These are phyloP conservation scores for Antheraea yamamai DNA, from an alignment of 2,888 invertebrate species.

Conservation along the genomic window DNA sequence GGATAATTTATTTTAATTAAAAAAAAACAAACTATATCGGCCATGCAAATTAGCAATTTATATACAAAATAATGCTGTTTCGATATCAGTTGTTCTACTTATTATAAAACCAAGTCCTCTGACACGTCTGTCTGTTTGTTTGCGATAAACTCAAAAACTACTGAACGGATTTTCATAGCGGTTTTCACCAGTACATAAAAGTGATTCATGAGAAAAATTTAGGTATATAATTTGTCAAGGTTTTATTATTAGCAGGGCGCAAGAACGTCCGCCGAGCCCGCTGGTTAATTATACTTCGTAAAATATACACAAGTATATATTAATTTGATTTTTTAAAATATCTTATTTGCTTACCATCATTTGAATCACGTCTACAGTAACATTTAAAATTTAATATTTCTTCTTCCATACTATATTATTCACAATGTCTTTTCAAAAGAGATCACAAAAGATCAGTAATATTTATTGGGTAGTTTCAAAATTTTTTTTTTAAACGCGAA, in stretches of 20 bases:
- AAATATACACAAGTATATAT: background rate
- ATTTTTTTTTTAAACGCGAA: background rate
- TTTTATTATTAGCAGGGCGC: no score
- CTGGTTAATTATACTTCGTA: background rate
- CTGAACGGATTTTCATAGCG: no score
- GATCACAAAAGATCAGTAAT: background rate
- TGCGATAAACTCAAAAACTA: no score
- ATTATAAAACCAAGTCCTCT: no score
- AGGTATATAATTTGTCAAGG: no score
- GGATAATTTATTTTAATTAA: slow-evolving; percentile 1
- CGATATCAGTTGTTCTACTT: background rate
- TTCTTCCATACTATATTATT: background rate
- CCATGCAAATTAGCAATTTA: background rate
- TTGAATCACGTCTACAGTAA: background rate
- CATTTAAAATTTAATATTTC: slow-evolving; percentile 16
- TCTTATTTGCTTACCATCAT: slow-evolving; percentile 1
- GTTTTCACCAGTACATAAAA: no score
- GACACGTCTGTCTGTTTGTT: no score
- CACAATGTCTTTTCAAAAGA: background rate
- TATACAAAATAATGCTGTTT: background rate
- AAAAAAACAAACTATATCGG: background rate
- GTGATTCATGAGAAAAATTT: no score
- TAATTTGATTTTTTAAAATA: no score
- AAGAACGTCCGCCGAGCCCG: no score
- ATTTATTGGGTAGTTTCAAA: background rate